Evolutionary conservation across 2,113 vertebrate genomes (phyloP), one percentile per base, ranked within the genome.

Genomic region (Xenopus borealis): DNA sequence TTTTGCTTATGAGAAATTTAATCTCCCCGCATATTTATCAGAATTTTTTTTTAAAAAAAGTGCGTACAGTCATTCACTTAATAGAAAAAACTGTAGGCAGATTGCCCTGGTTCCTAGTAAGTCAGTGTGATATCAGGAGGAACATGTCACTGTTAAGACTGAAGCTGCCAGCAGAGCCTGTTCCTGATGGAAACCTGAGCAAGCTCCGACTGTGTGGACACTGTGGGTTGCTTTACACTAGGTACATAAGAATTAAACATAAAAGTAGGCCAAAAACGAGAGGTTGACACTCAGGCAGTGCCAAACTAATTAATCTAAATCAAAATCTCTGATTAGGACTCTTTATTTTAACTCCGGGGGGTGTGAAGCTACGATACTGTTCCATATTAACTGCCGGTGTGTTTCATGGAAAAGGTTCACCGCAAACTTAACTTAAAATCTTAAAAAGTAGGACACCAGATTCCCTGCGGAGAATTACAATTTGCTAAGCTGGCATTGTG

Each of bases 281-380:
- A 81, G 71, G 69, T 79, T 75, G 72, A 30, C 46, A 61, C 66
- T 75, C 79, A 79, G 80, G 55, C n/a, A 72, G 58, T 82, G 80
- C 81, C 78, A 83, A 78, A 76, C 77, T 80, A 78, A 79, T 87
- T 86, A 83, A 82, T 88, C 81, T 80, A 81, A 81, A 90, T 89
- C 83, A 83, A 77, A 81, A 82, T 81, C 68, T 82, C 89, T 86
- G 82, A 86, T 83, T 81, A 83, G 80, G 69, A 78, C 0, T 71
- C 71, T 71, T 0, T 80, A 73, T 78, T 86, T 85, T 81, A 79
- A 33, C 78, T 62, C 75, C 81, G 78, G 53, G 65, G 46, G 73
- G 85, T 80, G 67, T 55, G 78, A 75, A 65, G 71, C 80, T 59
- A 44, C 9, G 66, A 80, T 81, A 44, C 68, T 72, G 62, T 74